Evolutionary conservation across 1,140 invertebrate genomes (phyloP).

Genomic region (Zophobas morio): DNA sequence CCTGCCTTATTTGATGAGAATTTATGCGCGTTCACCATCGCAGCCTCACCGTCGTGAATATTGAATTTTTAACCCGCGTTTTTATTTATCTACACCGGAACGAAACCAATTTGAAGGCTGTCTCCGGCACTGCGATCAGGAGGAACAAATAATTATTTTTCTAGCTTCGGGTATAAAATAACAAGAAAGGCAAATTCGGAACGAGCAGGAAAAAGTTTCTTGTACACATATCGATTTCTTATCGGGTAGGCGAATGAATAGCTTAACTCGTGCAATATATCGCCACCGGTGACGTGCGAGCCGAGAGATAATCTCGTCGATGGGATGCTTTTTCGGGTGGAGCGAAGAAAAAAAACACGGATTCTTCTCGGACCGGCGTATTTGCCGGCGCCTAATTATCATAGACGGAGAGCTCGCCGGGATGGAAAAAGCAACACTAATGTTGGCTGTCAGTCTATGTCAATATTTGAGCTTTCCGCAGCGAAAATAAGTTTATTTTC

Average conservation of each 20-base stretch:
- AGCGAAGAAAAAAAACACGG: not conserved
- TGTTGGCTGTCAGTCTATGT: conserved; percentile 38
- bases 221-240: conserved; percentile 30
- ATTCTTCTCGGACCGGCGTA: not conserved
- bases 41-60: conserved; percentile 1
- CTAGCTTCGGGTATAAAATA: not conserved
- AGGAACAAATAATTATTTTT: not conserved
- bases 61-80: conserved; percentile 9
- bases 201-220: conserved; percentile 11
- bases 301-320: conserved; percentile 21
- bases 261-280: conserved; percentile 33
- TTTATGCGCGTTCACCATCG: conserved; percentile 9
- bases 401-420: not conserved
- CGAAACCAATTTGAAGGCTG: conserved; percentile 1
- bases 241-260: conserved; percentile 16
- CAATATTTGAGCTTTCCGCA: conserved; percentile 37
- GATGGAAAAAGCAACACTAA: conserved; percentile 29
- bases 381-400: conserved; percentile 22
- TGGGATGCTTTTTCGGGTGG: not conserved
- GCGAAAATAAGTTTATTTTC: conserved; percentile 39
- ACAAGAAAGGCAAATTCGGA: conserved; percentile 3
- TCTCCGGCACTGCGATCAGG: not conserved
- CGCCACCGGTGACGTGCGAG: conserved; percentile 1
- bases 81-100: conserved; percentile 5
- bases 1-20: conserved; percentile 25